phyloP scores from a whole-genome alignment of 2,113 vertebrate genomes.

The Leptodactylus fuscus region DNA sequence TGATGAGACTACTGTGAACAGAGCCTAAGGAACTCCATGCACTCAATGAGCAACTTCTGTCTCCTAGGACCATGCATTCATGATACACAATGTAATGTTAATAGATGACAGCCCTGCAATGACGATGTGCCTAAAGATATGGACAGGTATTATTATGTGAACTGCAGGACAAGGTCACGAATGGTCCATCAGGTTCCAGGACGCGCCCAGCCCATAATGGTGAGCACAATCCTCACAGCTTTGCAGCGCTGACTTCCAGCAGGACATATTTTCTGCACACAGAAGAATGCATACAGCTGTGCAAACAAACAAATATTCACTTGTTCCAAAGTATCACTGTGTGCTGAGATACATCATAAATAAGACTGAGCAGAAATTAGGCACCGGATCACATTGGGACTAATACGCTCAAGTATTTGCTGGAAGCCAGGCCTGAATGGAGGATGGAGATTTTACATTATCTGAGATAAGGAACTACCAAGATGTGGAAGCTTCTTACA shows the following conservation, averaged over 20 bases:
- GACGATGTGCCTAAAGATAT: not conserved
- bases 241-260: conserved; percentile 44
- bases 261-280: conserved; percentile 36
- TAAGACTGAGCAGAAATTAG: conserved; percentile 24
- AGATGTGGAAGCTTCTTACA: not conserved
- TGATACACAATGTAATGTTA: not conserved
- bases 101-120: not conserved
- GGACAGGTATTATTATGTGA: not conserved
- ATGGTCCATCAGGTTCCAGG: conserved; percentile 9
- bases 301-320: conserved; percentile 57
- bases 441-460: not conserved
- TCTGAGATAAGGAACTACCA: not conserved
- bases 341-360: conserved; percentile 47
- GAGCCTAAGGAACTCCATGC: too few species aligned
- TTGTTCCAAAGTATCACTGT: conserved; percentile 46
- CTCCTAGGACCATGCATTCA: not conserved
- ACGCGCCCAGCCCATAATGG: conserved; percentile 19
- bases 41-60: too few species aligned
- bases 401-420: conserved; percentile 4
- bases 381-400: conserved; percentile 25
- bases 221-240: not conserved
- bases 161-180: not conserved
- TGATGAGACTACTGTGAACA: too few species aligned
- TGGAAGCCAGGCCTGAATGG: not conserved
- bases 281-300: conserved; percentile 51